Base-by-base conservation (phyloP, 1,140 invertebrate species). In the Orius insidiosus region DNA sequence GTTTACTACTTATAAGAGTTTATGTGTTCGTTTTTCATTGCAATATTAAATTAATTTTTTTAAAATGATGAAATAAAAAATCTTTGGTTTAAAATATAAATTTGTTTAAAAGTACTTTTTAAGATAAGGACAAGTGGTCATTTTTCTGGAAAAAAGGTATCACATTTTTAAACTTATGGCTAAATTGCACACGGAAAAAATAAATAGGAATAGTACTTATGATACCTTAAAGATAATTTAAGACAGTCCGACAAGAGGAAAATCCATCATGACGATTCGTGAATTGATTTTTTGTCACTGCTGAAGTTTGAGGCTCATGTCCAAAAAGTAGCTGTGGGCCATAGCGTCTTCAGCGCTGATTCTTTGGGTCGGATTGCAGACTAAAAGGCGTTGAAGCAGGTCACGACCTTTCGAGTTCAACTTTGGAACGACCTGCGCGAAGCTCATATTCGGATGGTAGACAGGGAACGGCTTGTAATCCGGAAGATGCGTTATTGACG, bases 401-500 rank as follows among this genome's bases (percentile, higher is more conserved):
- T 98, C 94, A 58, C 90, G 68, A 31, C 94, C 95, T 67, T 87
- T 84, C 14, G 77, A 74, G 56, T 81, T 86, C n/a, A 98, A 70
- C 62, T 95, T 89, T 8, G 94, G 92, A 34, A 97, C 94, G 11
- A 95, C 69, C 65, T 80, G 76, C 24, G 77, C 72, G 58, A 93
- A 70, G 47, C 78, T 81, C 66, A 85, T 76, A 52, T 74, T 81
- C 46, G 78, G 85, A 62, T 89, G 86, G 63, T 93, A 94, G 30
- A 86, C 69, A 2, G 92, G 92, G 63, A 96, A 86, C 45, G 87
- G 82, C 65, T 96, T 98, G 60, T 94, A 98, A 60, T 99, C 95
- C 24, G 94, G 94, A 34, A 98, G 71, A 56, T 87, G 81, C 11
- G 82, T 80, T 48, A 98, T 80, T 33, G 86, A 87, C 9, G 85